Base-by-base conservation (phyloP, 2,888 invertebrate species). In the Aethes cnicana region DNA sequence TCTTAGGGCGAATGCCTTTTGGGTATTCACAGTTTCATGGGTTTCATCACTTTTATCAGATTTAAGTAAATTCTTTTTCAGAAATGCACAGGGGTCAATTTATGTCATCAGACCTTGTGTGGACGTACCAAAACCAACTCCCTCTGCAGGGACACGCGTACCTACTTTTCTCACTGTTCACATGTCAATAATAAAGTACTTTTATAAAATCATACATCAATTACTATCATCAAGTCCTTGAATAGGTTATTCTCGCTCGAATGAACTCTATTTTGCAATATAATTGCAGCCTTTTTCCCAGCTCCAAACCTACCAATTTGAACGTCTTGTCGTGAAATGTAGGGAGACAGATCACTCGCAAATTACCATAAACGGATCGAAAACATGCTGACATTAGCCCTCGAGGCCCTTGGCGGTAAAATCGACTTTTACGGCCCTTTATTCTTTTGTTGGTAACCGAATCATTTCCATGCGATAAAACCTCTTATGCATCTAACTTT, bases 401-500 rank as follows among this genome's bases (percentile, higher is more conserved):
- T 53, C 26, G 49, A 55, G 54, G 53, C 43, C 58, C 61, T 54
- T 41, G 43, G 35, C 58, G 55, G 55, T 61, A 60, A 55, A 55
- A 57, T 43, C 43, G 35, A 50, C 54, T 62, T 75, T 68, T 70
- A 69, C 61, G 55, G 56, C 66, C 58, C 54, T 62, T 66, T 61
- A 62, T 63, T 63, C 58, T 58, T 56, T 59, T 54, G 52, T 52
- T 32, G 56, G 54, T 52, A 59, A 64, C 52, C 55, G 59, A 61
- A 60, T 66, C 55, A 62, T 68, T 68, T 57, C 55, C 54, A 55
- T 59, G 52, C 61, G 60, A 69, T 70, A 67, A 70, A 66, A 62
- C 54, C 55, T 39, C 42, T 50, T 62, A 67, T 66, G 63, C 61
- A 59, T 58, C 53, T 56, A 57, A 58, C 52, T 47, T 18, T 20